Evolutionary conservation across 2,113 vertebrate genomes (phyloP), one percentile per base, ranked within the genome.

Genomic region (Pagrus major): DNA sequence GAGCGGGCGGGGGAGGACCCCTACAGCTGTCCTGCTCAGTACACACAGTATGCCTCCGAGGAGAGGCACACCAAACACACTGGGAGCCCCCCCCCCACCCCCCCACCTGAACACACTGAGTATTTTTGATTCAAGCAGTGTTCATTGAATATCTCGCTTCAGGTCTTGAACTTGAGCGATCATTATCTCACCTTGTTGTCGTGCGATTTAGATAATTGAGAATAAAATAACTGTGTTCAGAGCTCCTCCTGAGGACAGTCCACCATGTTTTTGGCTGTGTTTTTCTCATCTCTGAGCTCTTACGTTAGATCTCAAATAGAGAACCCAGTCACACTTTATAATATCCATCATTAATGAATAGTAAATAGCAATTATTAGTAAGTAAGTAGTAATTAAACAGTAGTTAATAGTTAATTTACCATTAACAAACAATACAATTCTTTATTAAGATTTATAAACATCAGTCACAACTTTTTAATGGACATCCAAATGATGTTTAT

Each of bases 21-120:
- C 71, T 88, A 83, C 94, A 96, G 95, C 95, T 96, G 95, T 94
- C 91, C 81, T 91, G 64, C 85, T 94, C 89, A 93, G 89, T 92
- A 90, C 81, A 70, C 70, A 76, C 58, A 65, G 68, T 76, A 66
- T 80, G 76, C 75, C 78, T 58, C 49, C 23, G 8, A 41, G 35
- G 46, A 60, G 49, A 60, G 74, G 46, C 21, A 65, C 56, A 46
- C 66, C 55, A 35, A 52, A 60, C 44, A 37, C 77, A 42, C 21
- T 18, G n/a, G 42, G 14, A n/a, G n/a, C n/a, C n/a, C n/a, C n/a
- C n/a, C n/a, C n/a, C n/a, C n/a, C n/a, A n/a, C n/a, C n/a, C n/a
- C n/a, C 37, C 44, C 56, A 25, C 49, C 55, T 14, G 21, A 71
- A 58, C 46, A 29, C 25, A n/a, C 44, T 27, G 46, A 33, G n/a